Base-by-base conservation (phyloP, 2,797 vertebrate genomes). In the Gadopsis marmoratus region DNA sequence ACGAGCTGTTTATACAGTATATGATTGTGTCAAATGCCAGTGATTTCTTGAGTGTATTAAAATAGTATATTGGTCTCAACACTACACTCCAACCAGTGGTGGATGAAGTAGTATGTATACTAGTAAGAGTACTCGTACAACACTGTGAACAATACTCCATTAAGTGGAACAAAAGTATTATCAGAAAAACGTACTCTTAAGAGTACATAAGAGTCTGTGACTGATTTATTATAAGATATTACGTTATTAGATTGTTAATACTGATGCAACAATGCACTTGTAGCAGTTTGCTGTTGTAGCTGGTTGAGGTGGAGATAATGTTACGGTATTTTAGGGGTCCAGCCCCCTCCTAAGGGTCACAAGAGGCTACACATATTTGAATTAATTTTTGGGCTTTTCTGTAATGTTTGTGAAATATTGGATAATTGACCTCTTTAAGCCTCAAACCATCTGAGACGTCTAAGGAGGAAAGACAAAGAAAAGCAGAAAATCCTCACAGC, bases 331-430 rank as follows among this genome's bases (percentile, higher is more conserved):
- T n/a, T n/a, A n/a, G 47, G 47, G 7, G 21, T 50, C 48, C 3
- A 21, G 45, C 8, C 47, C 19, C 47, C 37, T 43, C 4, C 41
- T 14, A 47, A 19, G 5, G 17, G 45, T 19, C 45, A 19, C 45
- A 47, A 47, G 17, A 17, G 45, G 45, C 45, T 29, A 12, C 23
- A 33, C 14, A 68, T 5, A 51, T 43, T 33, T 33, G 47, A 11
- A 29, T 67, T 56, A 0, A 10, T 39, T 35, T 55, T 37, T 16
- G 3, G 6, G n/a, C 21, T 41, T 43, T 69, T 69, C 17, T 56
- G 12, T 21, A 56, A 45, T 58, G 26, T 45, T 31, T 7, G 51
- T 68, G 37, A 68, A 68, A 55, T 31, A 31, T 66, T 66, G 37
- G 33, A 26, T 26, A 39, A 39, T 54, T 23, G 19, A 16, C 50